Conservation (phyloP, 2,888 invertebrate genomes). For the Crepidodera aurea region DNA sequence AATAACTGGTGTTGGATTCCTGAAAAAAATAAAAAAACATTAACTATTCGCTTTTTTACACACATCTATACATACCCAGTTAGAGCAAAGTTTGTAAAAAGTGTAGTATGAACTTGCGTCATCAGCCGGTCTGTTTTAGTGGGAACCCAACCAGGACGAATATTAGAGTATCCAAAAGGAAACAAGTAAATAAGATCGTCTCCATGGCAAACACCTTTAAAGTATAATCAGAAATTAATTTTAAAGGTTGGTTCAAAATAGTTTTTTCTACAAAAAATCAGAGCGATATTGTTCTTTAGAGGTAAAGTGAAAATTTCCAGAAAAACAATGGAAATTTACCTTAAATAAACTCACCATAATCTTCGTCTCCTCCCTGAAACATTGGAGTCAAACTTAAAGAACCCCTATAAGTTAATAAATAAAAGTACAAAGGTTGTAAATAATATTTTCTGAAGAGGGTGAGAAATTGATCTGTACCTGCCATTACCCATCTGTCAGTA, state of each 20-base stretch:
- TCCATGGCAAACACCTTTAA: constrained; percentile 78
- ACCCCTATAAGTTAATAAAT: constrained; percentile 73
- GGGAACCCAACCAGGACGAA: constrained; percentile 68
- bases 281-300: too few relatives aligned
- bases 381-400: constrained; percentile 74
- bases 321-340: too few relatives aligned
- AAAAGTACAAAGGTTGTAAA: constrained; percentile 69
- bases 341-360: constrained; percentile 66
- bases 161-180: constrained; percentile 68
- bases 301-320: too few relatives aligned
- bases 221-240: too few relatives aligned
- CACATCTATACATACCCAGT: constrained; percentile 65
- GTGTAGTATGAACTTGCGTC: constrained; percentile 68
- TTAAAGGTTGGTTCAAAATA: too few relatives aligned
- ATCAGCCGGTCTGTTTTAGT: constrained; percentile 68
- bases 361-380: constrained; percentile 71
- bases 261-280: too few relatives aligned
- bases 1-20: constrained; percentile 71
- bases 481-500: constrained; percentile 75
- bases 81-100: constrained; percentile 82
- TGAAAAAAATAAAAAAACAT: too few relatives aligned
- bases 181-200: constrained; percentile 86
- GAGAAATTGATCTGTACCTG: constrained; percentile 70
- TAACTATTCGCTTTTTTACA: too few relatives aligned
- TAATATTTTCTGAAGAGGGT: constrained; percentile 65